phyloP scores from a whole-genome alignment of 2,888 invertebrate species.

The Seladonia tumulorum region DNA sequence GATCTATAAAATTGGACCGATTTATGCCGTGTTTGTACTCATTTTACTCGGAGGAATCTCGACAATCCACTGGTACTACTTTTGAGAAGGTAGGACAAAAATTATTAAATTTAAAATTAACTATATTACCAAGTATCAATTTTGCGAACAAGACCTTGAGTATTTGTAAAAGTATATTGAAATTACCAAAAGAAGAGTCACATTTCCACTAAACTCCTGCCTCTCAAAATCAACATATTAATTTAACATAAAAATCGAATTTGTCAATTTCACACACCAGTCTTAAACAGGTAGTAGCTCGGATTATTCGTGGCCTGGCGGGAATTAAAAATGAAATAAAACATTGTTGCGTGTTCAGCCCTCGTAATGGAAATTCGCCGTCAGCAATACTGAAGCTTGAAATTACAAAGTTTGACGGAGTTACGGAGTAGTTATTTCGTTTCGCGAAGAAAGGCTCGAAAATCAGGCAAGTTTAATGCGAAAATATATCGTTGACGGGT shows the following conservation, averaged over 20 bases:
- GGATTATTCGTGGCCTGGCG: not conserved
- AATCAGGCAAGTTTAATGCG: slow-evolving; percentile 16
- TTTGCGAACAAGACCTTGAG: no score
- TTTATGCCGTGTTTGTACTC: no score
- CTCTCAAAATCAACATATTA: not conserved
- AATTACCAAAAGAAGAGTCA: not conserved
- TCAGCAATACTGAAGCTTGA: not conserved
- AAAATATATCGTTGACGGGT: slow-evolving; percentile 34
- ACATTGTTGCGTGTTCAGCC: not conserved
- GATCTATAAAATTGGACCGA: no score
- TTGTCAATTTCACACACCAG: not conserved
- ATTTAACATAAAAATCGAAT: no score
- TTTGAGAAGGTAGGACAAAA: no score
- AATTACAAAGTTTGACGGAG: slow-evolving; percentile 2
- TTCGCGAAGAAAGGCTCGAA: not conserved
- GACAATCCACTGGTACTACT: no score
- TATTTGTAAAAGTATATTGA: no score
- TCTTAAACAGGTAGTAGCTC: not conserved
- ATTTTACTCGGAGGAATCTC: no score
- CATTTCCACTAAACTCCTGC: not conserved
- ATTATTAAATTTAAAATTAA: no score
- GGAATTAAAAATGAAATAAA: not conserved
- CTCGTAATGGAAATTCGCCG: slow-evolving; percentile 10
- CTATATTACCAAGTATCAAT: no score
- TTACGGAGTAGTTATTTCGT: not conserved